Evolutionary conservation across 2,888 invertebrate species (phyloP), one percentile per base, ranked within the genome.

Genomic region (Drosophila atripex): DNA sequence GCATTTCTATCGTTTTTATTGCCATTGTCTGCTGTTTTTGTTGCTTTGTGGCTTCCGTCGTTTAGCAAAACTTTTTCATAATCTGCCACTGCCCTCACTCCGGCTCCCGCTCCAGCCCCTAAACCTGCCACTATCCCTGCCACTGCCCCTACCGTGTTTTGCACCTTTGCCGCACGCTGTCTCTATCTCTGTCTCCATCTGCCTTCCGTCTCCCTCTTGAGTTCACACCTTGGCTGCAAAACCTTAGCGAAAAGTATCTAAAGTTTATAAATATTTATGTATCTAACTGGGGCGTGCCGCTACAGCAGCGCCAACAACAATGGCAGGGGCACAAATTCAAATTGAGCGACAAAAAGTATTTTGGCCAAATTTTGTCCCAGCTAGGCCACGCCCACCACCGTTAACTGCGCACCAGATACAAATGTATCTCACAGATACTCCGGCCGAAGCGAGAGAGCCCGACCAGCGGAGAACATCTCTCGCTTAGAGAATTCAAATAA

Each of bases 251-350:
- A 83, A 83, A 83, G 84, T 84, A 80, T 80, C 80, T 83, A 86
- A 77, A 73, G 80, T 88, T 70, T 76, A 86, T 82, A 88, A 89
- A 88, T 87, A 88, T 88, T 88, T 88, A 73, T 88, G 80, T 88
- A 88, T 89, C 87, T 88, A 89, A 89, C 86, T 88, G 86, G 88
- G 88, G 88, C 89, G 88, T 89, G 89, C 80, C 88, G 82, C 80
- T 71, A 71, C 71, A 77, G 66, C 75, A 80, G 52, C 75, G 46
- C 61, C 56, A 63, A 55, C 56, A 59, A 38, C 45, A 63, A 55
- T 25, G 45, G 59, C 45, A 60, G 46, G 52, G 47, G 64, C 80
- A 78, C 73, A 79, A 79, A 85, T 79, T 80, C 75, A 86, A 86
- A 86, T 70, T 87, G 86, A 86, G 84, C 77, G 73, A 69, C 71